These are phyloP conservation scores for Rhineura floridana DNA, from an alignment of 2,113 vertebrate species.

Conservation along the genomic window DNA sequence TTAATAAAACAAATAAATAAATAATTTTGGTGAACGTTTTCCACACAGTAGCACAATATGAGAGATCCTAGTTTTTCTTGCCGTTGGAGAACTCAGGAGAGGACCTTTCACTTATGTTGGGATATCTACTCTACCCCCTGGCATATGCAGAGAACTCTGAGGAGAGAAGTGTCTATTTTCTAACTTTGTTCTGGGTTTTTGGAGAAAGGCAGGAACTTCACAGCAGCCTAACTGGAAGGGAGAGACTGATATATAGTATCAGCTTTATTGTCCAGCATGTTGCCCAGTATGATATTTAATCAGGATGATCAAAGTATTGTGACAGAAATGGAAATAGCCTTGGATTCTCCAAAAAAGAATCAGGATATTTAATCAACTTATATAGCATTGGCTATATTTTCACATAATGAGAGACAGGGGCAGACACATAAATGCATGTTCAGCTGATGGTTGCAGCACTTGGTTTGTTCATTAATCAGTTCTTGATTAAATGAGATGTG, in stretches of 20 bases:
- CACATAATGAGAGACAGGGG: not conserved
- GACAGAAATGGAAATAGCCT: too few relatives aligned
- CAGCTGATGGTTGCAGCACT: too few relatives aligned
- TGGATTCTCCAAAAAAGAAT: too few relatives aligned
- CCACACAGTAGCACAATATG: not conserved
- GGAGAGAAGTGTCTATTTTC: not conserved
- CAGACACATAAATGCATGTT: not conserved
- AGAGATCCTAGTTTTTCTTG: not conserved
- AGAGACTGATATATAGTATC: not conserved
- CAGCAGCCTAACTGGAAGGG: not conserved
- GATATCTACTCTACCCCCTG: not conserved
- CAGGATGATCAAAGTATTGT: not conserved
- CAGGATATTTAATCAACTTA: too few relatives aligned
- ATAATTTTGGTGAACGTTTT: not conserved
- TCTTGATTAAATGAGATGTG: too few relatives aligned
- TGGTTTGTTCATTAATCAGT: too few relatives aligned
- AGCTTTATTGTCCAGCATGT: not conserved
- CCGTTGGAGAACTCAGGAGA: not conserved
- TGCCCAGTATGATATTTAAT: not conserved
- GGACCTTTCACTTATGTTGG: not conserved
- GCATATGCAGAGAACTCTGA: not conserved
- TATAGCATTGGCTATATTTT: not conserved
- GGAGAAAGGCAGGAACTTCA: not conserved
- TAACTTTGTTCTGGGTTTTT: not conserved
- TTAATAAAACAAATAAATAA: too few relatives aligned